Base-by-base conservation (phyloP, 2,113 vertebrate genomes). In the Stigmatopora argus region DNA sequence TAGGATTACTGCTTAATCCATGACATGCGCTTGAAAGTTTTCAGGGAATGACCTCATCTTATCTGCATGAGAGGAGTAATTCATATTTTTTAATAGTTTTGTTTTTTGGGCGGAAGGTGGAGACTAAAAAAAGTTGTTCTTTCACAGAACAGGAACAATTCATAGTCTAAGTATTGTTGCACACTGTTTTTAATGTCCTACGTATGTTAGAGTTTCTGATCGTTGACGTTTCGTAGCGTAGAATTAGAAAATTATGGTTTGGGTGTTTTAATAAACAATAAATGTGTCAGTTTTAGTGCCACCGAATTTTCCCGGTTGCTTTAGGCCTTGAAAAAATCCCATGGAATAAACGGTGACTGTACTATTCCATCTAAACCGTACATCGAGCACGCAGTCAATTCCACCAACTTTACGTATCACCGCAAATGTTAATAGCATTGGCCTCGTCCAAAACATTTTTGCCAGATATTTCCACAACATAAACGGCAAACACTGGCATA, bases 21-120 rank as follows among this genome's bases (percentile, higher is more conserved):
- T 53, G 74, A 75, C 76, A 74, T 65, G 73, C 65, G 75, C 81
- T 69, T 73, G 74, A 66, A 71, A 60, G 73, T 82, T 73, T 72
- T 80, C 79, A 81, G 86, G 81, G 77, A 74, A 84, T 85, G 76
- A 75, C 31, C 60, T 61, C 71, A 57, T 83, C 73, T 80, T 83
- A 74, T 80, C 71, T 70, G 56, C 81, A 71, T 69, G 59, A 13
- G 10, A 4, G 38, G 34, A 46, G 60, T 62, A 64, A 76, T 48
- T 58, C n/a, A 59, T 47, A 74, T 72, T 26, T 68, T 67, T 45
- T 73, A 46, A 67, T 41, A 41, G 7, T 41, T 41, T 7, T 41
- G 7, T 9, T 41, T 41, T 9, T 41, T 2, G 0, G 49, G 23
- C 53, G 61, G 73, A 68, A 70, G 70, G 62, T 6, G 14, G 15